Evolutionary conservation across 2,797 vertebrate species (phyloP).

Genomic region (Glyptemys insculpta): DNA sequence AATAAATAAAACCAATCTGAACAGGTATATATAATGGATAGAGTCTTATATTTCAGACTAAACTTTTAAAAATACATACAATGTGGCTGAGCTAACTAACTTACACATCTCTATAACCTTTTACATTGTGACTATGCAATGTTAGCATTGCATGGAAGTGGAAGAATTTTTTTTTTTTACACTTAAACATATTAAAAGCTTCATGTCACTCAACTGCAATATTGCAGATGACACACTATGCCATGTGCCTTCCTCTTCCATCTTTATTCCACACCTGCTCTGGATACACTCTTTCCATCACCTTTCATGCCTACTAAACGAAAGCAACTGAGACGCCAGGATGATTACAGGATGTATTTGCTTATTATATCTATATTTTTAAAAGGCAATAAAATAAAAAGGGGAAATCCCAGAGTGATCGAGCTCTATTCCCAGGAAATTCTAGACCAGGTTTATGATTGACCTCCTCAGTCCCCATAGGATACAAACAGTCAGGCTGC

Average conservation of each 20-base stretch:
- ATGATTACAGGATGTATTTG: neutral
- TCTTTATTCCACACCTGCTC: neutral
- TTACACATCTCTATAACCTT: neutral
- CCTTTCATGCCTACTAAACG: neutral
- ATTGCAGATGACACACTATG: neutral
- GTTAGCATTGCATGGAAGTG: neutral
- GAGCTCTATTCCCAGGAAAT: constrained; percentile 20
- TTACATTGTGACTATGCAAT: neutral
- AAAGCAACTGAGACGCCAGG: neutral
- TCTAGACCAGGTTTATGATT: constrained; percentile 19
- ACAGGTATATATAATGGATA: neutral
- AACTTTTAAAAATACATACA: neutral
- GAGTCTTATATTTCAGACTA: neutral
- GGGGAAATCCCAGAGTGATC: neutral
- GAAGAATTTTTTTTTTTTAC: neutral
- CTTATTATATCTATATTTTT: neutral
- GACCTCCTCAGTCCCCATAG: too few species aligned
- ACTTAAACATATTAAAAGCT: neutral
- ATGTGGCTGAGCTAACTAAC: neutral
- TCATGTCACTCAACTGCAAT: neutral
- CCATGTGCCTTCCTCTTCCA: neutral
- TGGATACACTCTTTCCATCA: neutral
- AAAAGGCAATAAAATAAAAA: constrained; percentile 16
- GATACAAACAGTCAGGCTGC: neutral
- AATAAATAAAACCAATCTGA: neutral